These are phyloP conservation scores for Paedocypris sp. DNA, from an alignment of 2,113 vertebrate genomes.

Conservation along the genomic window DNA sequence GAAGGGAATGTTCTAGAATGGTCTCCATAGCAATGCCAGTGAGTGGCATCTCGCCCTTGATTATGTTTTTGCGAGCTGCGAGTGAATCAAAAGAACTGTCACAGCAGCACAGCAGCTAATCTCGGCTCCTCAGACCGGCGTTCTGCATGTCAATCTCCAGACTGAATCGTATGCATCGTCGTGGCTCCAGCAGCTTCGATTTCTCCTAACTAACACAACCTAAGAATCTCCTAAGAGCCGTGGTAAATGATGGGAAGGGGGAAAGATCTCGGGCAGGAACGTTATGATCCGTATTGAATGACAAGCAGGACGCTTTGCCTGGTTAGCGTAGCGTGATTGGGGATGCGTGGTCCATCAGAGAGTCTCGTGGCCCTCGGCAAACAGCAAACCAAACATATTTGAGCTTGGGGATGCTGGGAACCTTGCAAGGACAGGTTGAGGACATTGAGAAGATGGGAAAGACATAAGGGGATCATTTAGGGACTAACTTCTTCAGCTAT, in stretches of 20 bases:
- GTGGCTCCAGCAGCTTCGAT: background rate
- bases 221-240: too few species aligned
- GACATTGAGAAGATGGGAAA: background rate
- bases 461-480: background rate
- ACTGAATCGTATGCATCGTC: background rate
- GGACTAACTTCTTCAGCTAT: too few species aligned
- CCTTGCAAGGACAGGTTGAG: constrained; percentile 23
- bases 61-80: background rate
- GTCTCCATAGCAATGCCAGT: background rate
- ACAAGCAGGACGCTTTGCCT: constrained; percentile 47
- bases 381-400: constrained; percentile 45
- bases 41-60: constrained; percentile 7
- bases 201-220: background rate
- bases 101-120: background rate
- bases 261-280: constrained; percentile 4
- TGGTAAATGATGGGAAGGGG: too few species aligned
- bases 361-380: constrained; percentile 53
- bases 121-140: background rate
- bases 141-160: background rate
- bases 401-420: constrained; percentile 38
- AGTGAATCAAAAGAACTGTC: constrained; percentile 6
- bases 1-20: background rate
- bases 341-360: constrained; percentile 41
- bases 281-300: constrained; percentile 51
- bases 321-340: constrained; percentile 51